A percentile compares a stretch with the other conserved stretches of the same genome.
These are phyloP conservation scores for Myiopsitta monachus DNA, from an alignment of 2,113 vertebrate genomes.

Conservation along the genomic window DNA sequence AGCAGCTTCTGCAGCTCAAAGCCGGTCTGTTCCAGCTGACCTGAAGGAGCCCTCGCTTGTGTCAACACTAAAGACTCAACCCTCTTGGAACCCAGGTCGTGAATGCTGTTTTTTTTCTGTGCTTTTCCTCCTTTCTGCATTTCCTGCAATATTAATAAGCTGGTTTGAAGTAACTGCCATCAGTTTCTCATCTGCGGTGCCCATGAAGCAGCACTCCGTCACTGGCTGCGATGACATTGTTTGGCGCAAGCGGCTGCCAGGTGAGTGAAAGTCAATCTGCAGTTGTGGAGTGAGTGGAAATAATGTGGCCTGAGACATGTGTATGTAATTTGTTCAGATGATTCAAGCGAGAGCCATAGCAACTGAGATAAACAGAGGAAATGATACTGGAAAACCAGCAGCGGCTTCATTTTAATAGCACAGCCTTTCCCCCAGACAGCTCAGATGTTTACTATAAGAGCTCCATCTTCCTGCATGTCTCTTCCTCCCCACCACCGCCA, in stretches of 20 bases:
- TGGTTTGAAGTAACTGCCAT: background rate
- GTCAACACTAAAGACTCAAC: background rate
- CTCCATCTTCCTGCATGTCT: slow-evolving; percentile 31
- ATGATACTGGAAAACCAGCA: slow-evolving; percentile 63
- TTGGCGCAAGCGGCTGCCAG: slow-evolving; percentile 40
- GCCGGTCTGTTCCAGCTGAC: background rate
- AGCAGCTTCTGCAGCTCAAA: background rate
- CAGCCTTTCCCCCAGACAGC: slow-evolving; percentile 36
- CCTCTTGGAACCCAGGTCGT: background rate
- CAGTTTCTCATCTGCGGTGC: background rate
- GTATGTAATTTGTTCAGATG: slow-evolving; percentile 67
- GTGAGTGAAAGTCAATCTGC: slow-evolving; percentile 57
- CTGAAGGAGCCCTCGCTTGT: background rate
- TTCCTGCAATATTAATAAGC: background rate
- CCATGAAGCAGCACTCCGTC: background rate
- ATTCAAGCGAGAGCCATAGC: slow-evolving; percentile 65
- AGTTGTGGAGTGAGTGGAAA: slow-evolving; percentile 43
- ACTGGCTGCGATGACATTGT: background rate
- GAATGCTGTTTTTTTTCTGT: background rate
- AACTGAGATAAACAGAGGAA: slow-evolving; percentile 70
- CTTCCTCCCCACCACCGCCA: slow-evolving; percentile 18
- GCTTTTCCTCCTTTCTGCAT: background rate
- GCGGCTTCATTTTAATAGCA: slow-evolving; percentile 34
- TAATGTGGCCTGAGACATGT: slow-evolving; percentile 48
- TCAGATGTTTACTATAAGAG: slow-evolving; percentile 60